Conservation (phyloP, 1,140 invertebrate species). For the Micrasema minimum region DNA sequence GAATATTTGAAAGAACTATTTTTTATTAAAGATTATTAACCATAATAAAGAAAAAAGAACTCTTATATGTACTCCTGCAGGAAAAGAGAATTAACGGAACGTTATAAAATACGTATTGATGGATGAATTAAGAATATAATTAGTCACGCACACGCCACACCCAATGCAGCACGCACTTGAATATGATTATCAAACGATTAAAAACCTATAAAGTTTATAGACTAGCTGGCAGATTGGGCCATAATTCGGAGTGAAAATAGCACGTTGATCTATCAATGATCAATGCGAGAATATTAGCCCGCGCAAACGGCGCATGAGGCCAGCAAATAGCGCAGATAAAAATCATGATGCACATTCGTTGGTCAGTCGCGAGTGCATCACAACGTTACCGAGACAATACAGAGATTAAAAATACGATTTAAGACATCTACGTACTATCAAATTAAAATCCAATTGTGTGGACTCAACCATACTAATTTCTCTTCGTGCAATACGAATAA, state of each 20-base stretch:
- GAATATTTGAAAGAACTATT: not conserved
- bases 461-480: too few relatives aligned
- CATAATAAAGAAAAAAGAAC: not conserved
- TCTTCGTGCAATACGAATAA: not conserved
- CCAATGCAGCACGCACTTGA: not conserved
- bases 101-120: not conserved
- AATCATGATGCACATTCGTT: conserved; percentile 31
- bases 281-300: conserved; percentile 28
- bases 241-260: conserved; percentile 34
- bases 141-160: not conserved
- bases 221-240: conserved; percentile 12
- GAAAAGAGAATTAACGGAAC: too few relatives aligned
- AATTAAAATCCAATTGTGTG: too few relatives aligned
- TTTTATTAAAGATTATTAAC: conserved; percentile 3
- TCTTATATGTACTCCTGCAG: not conserved
- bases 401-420: not conserved
- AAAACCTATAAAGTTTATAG: conserved; percentile 22
- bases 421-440: too few relatives aligned
- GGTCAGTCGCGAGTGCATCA: conserved; percentile 22
- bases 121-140: not conserved
- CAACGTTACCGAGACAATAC: conserved; percentile 12
- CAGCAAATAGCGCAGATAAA: conserved; percentile 17
- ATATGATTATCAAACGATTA: conserved; percentile 25
- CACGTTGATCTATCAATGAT: conserved; percentile 33
- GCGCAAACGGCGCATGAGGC: conserved; percentile 12